A percentile compares a stretch with the other conserved stretches of the same genome.
Evolutionary conservation across 2,113 vertebrate species (phyloP).

Genomic region (Poeciliopsis occidentalis): DNA sequence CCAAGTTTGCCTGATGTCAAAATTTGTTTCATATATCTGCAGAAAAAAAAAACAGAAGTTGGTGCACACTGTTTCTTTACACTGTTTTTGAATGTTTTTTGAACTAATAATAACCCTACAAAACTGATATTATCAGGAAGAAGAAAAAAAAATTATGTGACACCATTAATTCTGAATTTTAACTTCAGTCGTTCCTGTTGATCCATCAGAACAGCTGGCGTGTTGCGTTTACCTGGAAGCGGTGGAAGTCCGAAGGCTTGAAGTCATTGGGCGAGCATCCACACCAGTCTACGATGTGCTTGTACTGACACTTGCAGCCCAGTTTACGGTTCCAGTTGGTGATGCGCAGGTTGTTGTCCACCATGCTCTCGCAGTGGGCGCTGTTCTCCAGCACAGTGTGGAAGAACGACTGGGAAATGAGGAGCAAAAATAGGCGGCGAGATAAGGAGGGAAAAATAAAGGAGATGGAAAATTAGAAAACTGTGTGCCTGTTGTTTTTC

Average conservation of each 20-base stretch:
- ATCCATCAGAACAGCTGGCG: neutral
- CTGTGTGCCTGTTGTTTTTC: slow-evolving; percentile 29
- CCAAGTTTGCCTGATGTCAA: no score
- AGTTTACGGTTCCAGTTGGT: slow-evolving; percentile 96
- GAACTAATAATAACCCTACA: neutral
- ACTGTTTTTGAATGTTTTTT: neutral
- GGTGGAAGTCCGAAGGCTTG: slow-evolving; percentile 94
- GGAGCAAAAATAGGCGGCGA: neutral
- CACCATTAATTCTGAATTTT: neutral
- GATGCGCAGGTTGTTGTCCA: slow-evolving; percentile 95
- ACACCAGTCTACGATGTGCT: slow-evolving; percentile 96
- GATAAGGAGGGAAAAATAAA: neutral
- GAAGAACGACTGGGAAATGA: slow-evolving; percentile 84
- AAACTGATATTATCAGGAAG: neutral
- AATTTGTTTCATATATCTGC: no score
- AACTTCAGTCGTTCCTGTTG: neutral
- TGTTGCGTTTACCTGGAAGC: slow-evolving; percentile 89
- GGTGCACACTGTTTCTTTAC: neutral
- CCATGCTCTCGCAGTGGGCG: slow-evolving; percentile 89
- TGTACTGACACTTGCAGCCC: slow-evolving; percentile 94
- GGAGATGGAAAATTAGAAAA: slow-evolving; percentile 45
- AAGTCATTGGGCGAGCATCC: slow-evolving; percentile 92
- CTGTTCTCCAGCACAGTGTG: slow-evolving; percentile 94
- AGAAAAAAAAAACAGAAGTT: neutral
- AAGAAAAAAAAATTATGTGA: neutral